phyloP scores from a whole-genome alignment of 2,113 vertebrate genomes.

The Trematocara unimaculatum region DNA sequence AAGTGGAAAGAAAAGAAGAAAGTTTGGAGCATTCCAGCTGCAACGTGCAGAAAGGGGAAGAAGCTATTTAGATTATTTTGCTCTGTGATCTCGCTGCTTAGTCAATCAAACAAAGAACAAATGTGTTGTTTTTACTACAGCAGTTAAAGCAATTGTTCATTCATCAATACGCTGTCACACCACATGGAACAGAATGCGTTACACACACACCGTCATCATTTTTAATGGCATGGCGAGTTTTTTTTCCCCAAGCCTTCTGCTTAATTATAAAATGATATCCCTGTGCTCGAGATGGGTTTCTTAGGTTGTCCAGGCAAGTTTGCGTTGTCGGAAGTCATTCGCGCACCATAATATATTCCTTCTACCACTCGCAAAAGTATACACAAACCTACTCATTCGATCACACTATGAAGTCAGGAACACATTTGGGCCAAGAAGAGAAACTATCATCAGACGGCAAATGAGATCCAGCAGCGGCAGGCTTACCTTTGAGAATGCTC shows the following conservation, averaged over 20 bases:
- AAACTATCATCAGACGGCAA: constrained; percentile 16
- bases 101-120: constrained; percentile 25
- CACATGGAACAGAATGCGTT: not conserved
- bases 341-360: not conserved
- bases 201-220: not conserved
- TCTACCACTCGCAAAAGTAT: not conserved
- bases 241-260: not conserved
- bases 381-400: constrained; percentile 2
- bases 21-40: constrained; percentile 10
- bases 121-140: not conserved
- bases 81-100: constrained; percentile 18
- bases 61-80: constrained; percentile 40
- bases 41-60: constrained; percentile 30
- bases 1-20: constrained; percentile 6
- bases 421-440: not conserved
- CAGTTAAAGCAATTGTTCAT: not conserved
- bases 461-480: constrained; percentile 27
- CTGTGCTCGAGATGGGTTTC: not conserved
- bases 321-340: not conserved
- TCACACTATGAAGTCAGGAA: not conserved
- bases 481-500: constrained; percentile 76
- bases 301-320: not conserved
- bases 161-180: not conserved
- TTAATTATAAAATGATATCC: not conserved
- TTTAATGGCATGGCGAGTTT: not conserved